phyloP scores from a whole-genome alignment of 2,888 invertebrate species.

The Pheosia tremula region DNA sequence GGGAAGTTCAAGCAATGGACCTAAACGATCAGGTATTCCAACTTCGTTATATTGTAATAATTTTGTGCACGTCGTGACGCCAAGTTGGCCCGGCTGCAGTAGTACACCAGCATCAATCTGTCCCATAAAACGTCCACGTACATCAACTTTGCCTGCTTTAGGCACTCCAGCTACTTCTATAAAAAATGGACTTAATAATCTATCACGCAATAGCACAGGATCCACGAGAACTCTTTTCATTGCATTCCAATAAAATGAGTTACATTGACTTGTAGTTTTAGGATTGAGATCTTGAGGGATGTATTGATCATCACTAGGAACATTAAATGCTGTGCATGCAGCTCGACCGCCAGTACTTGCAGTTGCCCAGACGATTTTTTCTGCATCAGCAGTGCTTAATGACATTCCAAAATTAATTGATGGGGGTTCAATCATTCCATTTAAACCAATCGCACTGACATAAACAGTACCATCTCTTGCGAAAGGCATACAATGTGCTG shows the following conservation, averaged over 20 bases:
- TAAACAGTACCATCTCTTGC: constrained; percentile 68
- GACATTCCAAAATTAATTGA: constrained; percentile 65
- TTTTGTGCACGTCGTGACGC: constrained; percentile 60
- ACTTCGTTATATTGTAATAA: constrained; percentile 57
- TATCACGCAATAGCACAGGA: constrained; percentile 43
- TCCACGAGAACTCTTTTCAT: constrained; percentile 71
- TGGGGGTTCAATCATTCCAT: constrained; percentile 46
- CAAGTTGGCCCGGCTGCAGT: constrained; percentile 61
- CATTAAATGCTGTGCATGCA: constrained; percentile 54
- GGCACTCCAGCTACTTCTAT: constrained; percentile 76
- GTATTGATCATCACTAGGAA: constrained; percentile 62
- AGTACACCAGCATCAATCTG: constrained; percentile 64
- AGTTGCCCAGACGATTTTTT: constrained; percentile 66
- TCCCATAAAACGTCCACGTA: constrained; percentile 69
- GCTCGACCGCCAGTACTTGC: constrained; percentile 55
- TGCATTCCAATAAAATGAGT: constrained; percentile 69
- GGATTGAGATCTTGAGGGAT: constrained; percentile 54
- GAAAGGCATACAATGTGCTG: constrained; percentile 68
- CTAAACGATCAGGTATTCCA: constrained; percentile 49
- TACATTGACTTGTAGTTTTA: constrained; percentile 45
- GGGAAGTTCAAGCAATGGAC: constrained; percentile 64
- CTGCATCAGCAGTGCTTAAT: constrained; percentile 50
- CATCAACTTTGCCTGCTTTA: constrained; percentile 63
- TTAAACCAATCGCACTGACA: constrained; percentile 62
- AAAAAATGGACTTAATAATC: constrained; percentile 56